A percentile compares a stretch with the other conserved stretches of the same genome.
Conservation (phyloP, 2,888 invertebrate genomes). For the Dyspetes luteomarginatus region DNA sequence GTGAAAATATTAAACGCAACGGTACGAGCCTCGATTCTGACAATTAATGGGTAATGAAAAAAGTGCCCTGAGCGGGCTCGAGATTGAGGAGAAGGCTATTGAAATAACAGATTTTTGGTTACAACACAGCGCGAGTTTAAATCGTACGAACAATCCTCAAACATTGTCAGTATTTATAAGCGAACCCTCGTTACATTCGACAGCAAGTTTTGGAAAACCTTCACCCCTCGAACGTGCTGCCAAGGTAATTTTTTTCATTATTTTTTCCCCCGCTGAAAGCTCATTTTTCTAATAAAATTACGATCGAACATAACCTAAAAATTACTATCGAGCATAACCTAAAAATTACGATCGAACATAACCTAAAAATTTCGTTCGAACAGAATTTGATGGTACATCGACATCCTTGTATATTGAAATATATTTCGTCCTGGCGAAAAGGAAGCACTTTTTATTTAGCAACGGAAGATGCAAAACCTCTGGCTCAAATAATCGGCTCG, state of each 20-base stretch:
- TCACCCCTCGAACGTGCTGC: slow-evolving; percentile 91
- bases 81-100: slow-evolving; percentile 90
- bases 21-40: slow-evolving; percentile 33
- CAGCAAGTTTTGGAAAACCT: slow-evolving; percentile 80
- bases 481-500: slow-evolving; percentile 87
- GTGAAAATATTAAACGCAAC: background rate
- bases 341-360: slow-evolving; percentile 13
- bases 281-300: too few species aligned
- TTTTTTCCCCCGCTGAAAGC: too few species aligned
- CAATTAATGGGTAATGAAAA: slow-evolving; percentile 90
- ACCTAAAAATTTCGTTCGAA: slow-evolving; percentile 75
- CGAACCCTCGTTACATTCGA: slow-evolving; percentile 86
- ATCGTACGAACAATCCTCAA: slow-evolving; percentile 85
- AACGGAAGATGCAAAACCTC: slow-evolving; percentile 92
- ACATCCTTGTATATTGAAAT: slow-evolving; percentile 94
- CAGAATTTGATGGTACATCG: slow-evolving; percentile 94
- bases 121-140: slow-evolving; percentile 87
- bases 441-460: slow-evolving; percentile 90
- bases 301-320: too few species aligned
- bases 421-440: slow-evolving; percentile 92
- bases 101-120: slow-evolving; percentile 93
- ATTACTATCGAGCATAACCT: too few species aligned
- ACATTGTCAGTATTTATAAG: slow-evolving; percentile 91
- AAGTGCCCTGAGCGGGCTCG: slow-evolving; percentile 88
- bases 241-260: too few species aligned